These are phyloP conservation scores for Poicephalus meyeri DNA, from an alignment of 2,113 vertebrate species.

Conservation along the genomic window DNA sequence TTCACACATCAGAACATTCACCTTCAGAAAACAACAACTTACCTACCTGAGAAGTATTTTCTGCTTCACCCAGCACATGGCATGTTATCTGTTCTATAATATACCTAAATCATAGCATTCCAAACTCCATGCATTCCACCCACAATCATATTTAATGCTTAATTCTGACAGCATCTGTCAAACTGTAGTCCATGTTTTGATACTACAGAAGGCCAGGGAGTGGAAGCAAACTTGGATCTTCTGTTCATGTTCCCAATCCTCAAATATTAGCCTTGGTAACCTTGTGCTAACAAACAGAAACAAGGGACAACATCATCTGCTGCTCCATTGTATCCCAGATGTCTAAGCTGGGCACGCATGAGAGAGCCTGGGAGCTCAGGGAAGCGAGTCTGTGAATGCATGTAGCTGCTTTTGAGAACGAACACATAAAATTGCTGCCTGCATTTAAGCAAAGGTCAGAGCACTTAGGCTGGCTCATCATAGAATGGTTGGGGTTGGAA, in stretches of 20 bases:
- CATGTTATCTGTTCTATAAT: not conserved
- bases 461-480: not conserved
- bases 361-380: not conserved
- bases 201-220: not conserved
- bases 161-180: not conserved
- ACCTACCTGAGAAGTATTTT: not conserved
- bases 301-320: not conserved
- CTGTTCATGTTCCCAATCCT: not conserved
- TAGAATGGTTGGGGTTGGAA: not conserved
- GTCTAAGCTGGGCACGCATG: accelerated
- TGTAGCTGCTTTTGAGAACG: not conserved
- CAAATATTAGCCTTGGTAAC: not conserved
- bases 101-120: not conserved
- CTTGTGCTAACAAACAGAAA: not conserved
- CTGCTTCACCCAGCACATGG: not conserved
- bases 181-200: not conserved
- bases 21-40: not conserved
- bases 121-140: not conserved
- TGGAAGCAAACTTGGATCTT: not conserved
- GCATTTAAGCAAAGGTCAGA: not conserved
- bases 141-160: not conserved
- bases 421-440: not conserved
- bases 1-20: not conserved
- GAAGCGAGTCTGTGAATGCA: accelerated
- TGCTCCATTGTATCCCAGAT: not conserved